Conservation (phyloP, 2,113 vertebrate species). For the Cyphotilapia sp. region DNA sequence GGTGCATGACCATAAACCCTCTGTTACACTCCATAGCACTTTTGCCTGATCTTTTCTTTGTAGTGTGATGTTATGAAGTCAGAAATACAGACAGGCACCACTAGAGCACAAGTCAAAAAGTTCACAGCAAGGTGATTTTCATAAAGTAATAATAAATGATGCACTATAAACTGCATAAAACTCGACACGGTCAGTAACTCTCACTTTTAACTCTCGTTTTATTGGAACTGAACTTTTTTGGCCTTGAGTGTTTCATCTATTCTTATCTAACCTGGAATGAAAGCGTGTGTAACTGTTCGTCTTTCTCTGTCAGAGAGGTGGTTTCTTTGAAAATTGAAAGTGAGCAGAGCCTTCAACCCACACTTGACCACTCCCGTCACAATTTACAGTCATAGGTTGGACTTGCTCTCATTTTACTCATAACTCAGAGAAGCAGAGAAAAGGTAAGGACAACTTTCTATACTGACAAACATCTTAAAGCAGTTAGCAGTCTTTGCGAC, state of each 20-base stretch:
- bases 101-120: fast-evolving
- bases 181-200: background rate
- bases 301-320: background rate
- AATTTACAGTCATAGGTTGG: background rate
- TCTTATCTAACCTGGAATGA: background rate
- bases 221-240: background rate
- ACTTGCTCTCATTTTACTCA: background rate
- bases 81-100: background rate
- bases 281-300: background rate
- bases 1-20: background rate
- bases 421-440: background rate
- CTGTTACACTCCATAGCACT: background rate
- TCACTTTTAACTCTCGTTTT: background rate
- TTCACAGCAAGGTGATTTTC: background rate
- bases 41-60: background rate
- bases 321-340: background rate
- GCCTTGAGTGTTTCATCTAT: background rate
- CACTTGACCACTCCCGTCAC: background rate
- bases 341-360: fast-evolving
- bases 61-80: background rate
- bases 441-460: background rate
- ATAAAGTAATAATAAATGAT: background rate
- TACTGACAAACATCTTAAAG: background rate
- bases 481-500: background rate
- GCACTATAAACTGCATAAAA: background rate